These are phyloP conservation scores for Hapalemur alaotrensis DNA, from an alignment of 2,797 vertebrate genomes.

Conservation along the genomic window DNA sequence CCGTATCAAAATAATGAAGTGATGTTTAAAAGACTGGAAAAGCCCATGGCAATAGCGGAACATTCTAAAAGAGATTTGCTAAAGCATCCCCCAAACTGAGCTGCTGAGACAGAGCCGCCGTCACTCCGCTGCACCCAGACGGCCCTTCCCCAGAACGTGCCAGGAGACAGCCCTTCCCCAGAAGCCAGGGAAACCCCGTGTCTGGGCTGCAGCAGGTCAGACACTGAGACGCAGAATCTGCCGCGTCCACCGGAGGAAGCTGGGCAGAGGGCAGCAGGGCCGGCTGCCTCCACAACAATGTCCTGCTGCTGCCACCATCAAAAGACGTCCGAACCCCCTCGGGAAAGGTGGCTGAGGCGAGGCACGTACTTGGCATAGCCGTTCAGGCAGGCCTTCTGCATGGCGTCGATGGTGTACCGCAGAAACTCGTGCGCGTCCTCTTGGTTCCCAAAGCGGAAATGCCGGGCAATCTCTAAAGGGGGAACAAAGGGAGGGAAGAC, in stretches of 20 bases:
- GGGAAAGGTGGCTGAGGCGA: fast-evolving
- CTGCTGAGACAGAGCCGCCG: not conserved
- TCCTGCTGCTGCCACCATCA: not conserved
- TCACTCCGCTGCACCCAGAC: fast-evolving
- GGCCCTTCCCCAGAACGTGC: fast-evolving
- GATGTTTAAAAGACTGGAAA: not conserved
- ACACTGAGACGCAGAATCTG: not conserved
- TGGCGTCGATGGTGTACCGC: constrained; percentile 95
- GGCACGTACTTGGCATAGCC: constrained; percentile 91
- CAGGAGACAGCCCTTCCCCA: not conserved
- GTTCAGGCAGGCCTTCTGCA: constrained; percentile 96
- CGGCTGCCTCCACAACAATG: not conserved
- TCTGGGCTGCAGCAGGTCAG: not conserved
- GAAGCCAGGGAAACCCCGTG: no score
- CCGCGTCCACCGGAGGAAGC: not conserved
- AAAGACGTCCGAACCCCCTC: fast-evolving
- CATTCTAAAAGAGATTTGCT: no score
- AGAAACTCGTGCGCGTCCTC: constrained; percentile 98
- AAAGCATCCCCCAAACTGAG: fast-evolving
- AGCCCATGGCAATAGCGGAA: fast-evolving
- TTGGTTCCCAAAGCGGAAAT: constrained; percentile 95
- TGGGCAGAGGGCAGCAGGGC: no score
- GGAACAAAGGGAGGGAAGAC: no score
- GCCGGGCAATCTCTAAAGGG: constrained; percentile 93
- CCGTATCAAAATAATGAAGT: fast-evolving